These are phyloP conservation scores for Aphelocoma californica DNA, from an alignment of 2,797 vertebrate species.

Conservation along the genomic window DNA sequence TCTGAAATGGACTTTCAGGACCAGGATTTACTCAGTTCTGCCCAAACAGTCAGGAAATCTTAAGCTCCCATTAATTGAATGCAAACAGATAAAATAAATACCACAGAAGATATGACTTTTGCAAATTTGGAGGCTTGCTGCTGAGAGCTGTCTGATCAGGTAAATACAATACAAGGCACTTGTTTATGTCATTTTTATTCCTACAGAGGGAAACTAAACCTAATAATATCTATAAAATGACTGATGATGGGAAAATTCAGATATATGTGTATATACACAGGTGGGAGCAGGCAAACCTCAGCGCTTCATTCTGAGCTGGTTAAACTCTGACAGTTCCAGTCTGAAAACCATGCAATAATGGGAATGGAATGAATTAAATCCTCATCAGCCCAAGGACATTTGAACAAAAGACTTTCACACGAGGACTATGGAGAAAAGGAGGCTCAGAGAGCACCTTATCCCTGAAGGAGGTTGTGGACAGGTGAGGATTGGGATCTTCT, in stretches of 20 bases:
- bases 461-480: not conserved
- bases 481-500: not conserved
- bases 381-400: not conserved
- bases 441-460: not conserved
- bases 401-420: fast-evolving
- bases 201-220: not conserved
- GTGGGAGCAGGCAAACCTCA: not conserved
- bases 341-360: not conserved
- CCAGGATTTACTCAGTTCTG: not conserved
- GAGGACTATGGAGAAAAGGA: not conserved
- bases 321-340: not conserved
- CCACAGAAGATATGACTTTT: not conserved
- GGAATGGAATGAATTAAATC: not conserved
- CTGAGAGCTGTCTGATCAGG: not conserved
- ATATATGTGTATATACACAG: not conserved
- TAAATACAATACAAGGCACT: not conserved
- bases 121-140: not conserved
- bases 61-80: not conserved
- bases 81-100: not conserved
- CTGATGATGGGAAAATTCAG: not conserved
- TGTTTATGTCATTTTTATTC: not conserved
- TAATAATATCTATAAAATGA: not conserved
- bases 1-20: not conserved
- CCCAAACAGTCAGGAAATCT: not conserved
- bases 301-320: not conserved